Conservation (phyloP, 2,113 vertebrate species). For the Lasiurus borealis region DNA sequence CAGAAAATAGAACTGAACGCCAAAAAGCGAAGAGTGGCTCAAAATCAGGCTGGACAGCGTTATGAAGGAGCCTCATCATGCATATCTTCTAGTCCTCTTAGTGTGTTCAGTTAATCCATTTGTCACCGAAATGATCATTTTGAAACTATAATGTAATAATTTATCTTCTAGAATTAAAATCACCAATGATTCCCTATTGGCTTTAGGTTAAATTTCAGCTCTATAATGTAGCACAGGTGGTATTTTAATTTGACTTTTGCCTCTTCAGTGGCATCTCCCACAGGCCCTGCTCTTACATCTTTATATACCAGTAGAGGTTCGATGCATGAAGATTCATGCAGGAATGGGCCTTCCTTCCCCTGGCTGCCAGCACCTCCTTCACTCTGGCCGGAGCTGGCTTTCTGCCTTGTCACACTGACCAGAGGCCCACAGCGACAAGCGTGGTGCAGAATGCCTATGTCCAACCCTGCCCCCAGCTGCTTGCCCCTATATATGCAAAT, state of each 20-base stretch:
- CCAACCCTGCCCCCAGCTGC: too few relatives aligned
- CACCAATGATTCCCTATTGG: background rate
- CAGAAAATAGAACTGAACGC: background rate
- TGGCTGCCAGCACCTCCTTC: too few relatives aligned
- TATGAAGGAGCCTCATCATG: background rate
- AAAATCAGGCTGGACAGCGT: background rate
- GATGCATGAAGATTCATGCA: too few relatives aligned
- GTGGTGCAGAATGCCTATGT: too few relatives aligned
- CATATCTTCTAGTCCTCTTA: background rate
- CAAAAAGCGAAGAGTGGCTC: background rate
- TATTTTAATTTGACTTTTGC: conserved; percentile 9
- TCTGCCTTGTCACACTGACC: too few relatives aligned
- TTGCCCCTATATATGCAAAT: too few relatives aligned
- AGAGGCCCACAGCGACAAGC: too few relatives aligned
- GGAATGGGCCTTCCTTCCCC: too few relatives aligned
- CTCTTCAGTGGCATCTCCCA: background rate
- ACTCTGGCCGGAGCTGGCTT: too few relatives aligned
- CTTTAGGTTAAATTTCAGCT: background rate
- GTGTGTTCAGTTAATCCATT: background rate
- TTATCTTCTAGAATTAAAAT: background rate
- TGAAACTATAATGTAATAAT: background rate
- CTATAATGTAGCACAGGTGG: background rate
- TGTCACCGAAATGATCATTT: background rate
- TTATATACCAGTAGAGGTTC: background rate
- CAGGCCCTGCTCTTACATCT: background rate